Evolutionary conservation across 2,113 vertebrate genomes (phyloP).

Genomic region (Tychaedon coryphoeus): DNA sequence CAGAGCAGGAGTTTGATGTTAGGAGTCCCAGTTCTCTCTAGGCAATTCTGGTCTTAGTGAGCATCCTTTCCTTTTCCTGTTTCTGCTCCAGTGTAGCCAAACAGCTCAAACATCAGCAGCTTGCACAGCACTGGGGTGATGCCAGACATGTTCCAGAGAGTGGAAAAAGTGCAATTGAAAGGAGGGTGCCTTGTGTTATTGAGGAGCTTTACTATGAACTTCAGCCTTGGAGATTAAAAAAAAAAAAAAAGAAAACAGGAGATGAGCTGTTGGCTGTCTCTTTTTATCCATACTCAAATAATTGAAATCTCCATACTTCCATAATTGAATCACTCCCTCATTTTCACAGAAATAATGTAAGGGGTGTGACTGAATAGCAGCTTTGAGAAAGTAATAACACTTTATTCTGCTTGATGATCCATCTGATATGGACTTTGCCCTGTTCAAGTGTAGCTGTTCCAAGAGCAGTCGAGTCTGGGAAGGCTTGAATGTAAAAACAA

Average conservation of each 20-base stretch:
- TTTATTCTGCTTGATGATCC: constrained; percentile 45
- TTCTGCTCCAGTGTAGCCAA: background rate
- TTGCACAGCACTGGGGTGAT: background rate
- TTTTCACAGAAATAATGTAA: constrained; percentile 14
- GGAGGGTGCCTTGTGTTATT: background rate
- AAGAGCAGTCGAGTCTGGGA: constrained; percentile 53
- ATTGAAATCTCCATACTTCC: background rate
- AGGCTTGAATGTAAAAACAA: constrained; percentile 71
- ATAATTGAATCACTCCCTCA: background rate
- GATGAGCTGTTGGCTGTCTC: no score
- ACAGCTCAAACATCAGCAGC: background rate
- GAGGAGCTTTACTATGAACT: background rate
- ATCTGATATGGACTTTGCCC: constrained; percentile 54
- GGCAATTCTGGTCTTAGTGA: background rate
- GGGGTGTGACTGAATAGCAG: constrained; percentile 30
- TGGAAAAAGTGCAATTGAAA: background rate
- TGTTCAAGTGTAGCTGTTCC: constrained; percentile 57
- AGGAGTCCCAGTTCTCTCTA: background rate
- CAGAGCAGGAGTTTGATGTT: background rate
- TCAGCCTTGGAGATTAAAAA: background rate
- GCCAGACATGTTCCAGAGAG: background rate
- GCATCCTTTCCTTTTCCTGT: background rate
- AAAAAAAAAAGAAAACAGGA: background rate
- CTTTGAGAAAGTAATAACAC: constrained; percentile 30
- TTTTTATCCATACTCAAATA: background rate